A percentile compares a stretch with the other conserved stretches of the same genome.
phyloP scores from a whole-genome alignment of 2,888 invertebrate genomes.

The Hirtodrosophila trivittata region DNA sequence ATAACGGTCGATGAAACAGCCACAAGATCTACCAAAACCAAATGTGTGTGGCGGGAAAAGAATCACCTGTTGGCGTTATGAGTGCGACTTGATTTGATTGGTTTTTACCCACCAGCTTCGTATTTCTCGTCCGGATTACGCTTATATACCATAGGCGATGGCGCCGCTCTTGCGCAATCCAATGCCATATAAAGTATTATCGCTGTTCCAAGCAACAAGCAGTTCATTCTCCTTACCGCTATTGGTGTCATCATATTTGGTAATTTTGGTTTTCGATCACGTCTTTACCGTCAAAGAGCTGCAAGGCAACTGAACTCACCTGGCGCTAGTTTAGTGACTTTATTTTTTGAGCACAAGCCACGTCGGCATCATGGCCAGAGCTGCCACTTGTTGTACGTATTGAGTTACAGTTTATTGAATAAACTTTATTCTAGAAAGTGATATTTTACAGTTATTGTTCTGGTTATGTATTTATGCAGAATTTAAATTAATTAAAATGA shows the following conservation, averaged over 20 bases:
- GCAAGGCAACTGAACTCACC: slow-evolving; percentile 34
- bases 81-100: neutral
- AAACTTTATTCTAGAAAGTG: too few relatives aligned
- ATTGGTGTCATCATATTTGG: slow-evolving; percentile 17
- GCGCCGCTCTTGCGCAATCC: slow-evolving; percentile 60
- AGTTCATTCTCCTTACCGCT: neutral
- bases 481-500: neutral
- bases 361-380: slow-evolving; percentile 6
- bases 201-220: slow-evolving; percentile 34
- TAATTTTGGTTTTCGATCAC: slow-evolving; percentile 23
- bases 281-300: slow-evolving; percentile 31
- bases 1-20: slow-evolving; percentile 88
- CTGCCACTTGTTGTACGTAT: neutral
- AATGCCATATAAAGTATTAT: slow-evolving; percentile 50
- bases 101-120: slow-evolving; percentile 84
- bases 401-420: too few relatives aligned
- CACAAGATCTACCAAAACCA: slow-evolving; percentile 85
- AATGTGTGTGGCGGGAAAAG: neutral
- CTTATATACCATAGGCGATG: slow-evolving; percentile 85
- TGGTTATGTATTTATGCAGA: too few relatives aligned
- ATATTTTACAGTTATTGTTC: too few relatives aligned
- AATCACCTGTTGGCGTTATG: too few relatives aligned
- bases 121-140: slow-evolving; percentile 85
- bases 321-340: slow-evolving; percentile 5
- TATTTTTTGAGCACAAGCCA: slow-evolving; percentile 13